Percentiles rank a stretch among this genome's conserved stretches.
phyloP scores from a whole-genome alignment of 2,797 vertebrate species.

The Pantherophis vulpinus region DNA sequence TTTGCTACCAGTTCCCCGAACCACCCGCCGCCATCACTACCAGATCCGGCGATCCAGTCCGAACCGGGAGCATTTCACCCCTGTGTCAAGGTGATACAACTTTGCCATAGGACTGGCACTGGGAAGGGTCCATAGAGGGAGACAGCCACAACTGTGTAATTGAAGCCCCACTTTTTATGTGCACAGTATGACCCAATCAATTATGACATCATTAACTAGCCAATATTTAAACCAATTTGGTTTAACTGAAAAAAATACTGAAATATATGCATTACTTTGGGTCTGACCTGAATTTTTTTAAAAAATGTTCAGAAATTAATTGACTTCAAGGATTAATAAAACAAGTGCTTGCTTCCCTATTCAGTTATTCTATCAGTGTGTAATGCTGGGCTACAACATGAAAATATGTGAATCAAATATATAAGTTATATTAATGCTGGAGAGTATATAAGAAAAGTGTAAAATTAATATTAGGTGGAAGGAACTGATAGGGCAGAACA shows the following conservation, averaged over 20 bases:
- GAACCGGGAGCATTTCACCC: too few species aligned
- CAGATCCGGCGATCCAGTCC: too few species aligned
- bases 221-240: not conserved
- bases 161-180: not conserved
- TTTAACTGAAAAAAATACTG: not conserved
- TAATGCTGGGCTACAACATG: conserved; percentile 37
- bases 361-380: conserved; percentile 33
- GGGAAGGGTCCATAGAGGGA: conserved; percentile 19
- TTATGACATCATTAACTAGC: not conserved
- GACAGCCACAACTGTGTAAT: not conserved
- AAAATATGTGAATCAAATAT: conserved; percentile 25
- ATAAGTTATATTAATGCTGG: conserved; percentile 50
- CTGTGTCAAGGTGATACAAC: conserved; percentile 40
- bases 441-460: conserved; percentile 51
- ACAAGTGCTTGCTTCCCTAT: not conserved
- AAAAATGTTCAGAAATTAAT: not conserved
- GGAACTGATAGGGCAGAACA: conserved; percentile 54
- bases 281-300: not conserved
- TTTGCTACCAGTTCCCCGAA: too few species aligned
- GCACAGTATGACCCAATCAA: not conserved
- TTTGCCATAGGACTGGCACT: conserved; percentile 47
- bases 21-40: too few species aligned
- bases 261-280: not conserved
- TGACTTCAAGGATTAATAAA: conserved; percentile 1
- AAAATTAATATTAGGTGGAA: conserved; percentile 54